phyloP scores from a whole-genome alignment of 2,113 vertebrate genomes.

The Tinamus guttatus region DNA sequence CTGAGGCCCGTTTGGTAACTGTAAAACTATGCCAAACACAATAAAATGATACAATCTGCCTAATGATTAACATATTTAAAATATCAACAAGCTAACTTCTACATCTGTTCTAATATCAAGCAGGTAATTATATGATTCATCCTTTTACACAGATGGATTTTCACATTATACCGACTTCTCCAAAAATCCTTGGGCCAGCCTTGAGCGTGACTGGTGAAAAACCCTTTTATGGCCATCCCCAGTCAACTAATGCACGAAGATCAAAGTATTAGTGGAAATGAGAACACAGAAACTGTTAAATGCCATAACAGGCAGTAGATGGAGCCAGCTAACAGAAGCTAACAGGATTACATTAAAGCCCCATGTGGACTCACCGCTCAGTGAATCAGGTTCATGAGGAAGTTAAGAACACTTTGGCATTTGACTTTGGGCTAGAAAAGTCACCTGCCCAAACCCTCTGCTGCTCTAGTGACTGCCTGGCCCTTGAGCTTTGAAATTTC shows the following conservation, averaged over 20 bases:
- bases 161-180: background rate
- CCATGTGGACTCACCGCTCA: background rate
- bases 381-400: background rate
- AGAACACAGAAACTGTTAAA: background rate
- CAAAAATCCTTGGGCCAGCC: background rate
- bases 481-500: background rate
- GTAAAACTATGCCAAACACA: background rate
- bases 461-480: background rate
- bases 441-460: background rate
- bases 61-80: background rate
- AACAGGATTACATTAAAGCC: background rate
- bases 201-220: background rate
- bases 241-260: background rate
- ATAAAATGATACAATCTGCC: background rate
- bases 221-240: fast-evolving
- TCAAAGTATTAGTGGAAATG: background rate
- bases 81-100: background rate
- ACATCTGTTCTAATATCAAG: background rate
- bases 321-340: background rate
- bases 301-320: background rate
- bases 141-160: background rate
- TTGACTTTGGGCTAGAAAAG: background rate
- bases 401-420: background rate
- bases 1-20: background rate
- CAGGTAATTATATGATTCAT: background rate